These are phyloP conservation scores for Egretta garzetta DNA, from an alignment of 2,113 vertebrate genomes.

Conservation along the genomic window DNA sequence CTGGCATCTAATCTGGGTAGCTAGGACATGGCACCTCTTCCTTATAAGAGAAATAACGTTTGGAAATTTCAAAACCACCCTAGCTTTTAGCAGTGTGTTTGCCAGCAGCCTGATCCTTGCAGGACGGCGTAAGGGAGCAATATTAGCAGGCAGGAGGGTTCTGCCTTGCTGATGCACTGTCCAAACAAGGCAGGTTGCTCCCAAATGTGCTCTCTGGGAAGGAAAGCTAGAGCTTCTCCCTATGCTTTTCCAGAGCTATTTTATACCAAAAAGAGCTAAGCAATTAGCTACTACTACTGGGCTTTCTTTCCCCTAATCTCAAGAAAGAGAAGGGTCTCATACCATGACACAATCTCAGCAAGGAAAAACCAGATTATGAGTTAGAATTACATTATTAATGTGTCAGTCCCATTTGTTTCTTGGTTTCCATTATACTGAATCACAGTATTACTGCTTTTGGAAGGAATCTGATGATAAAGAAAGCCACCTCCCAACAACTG, in stretches of 20 bases:
- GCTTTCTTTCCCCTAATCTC: neutral
- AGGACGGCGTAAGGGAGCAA: neutral
- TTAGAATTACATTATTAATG: slow-evolving; percentile 12
- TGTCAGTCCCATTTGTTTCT: slow-evolving; percentile 43
- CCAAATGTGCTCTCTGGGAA: neutral
- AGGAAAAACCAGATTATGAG: neutral
- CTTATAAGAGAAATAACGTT: neutral
- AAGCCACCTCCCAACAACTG: slow-evolving; percentile 16
- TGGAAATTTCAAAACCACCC: neutral
- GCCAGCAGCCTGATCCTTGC: neutral
- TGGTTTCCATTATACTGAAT: slow-evolving; percentile 49
- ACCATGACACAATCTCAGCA: neutral
- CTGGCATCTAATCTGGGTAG: neutral
- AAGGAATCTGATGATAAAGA: slow-evolving; percentile 68
- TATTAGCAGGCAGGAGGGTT: neutral
- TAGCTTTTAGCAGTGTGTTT: neutral
- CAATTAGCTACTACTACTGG: neutral
- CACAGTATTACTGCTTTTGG: slow-evolving; percentile 50
- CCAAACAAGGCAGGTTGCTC: neutral
- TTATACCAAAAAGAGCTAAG: neutral
- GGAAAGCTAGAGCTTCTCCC: neutral
- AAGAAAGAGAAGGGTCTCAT: neutral
- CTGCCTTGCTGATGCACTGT: neutral
- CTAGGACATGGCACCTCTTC: neutral
- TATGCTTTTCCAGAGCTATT: neutral